These are phyloP conservation scores for Cyprinus carpio DNA, from an alignment of 2,113 vertebrate species.

Conservation along the genomic window DNA sequence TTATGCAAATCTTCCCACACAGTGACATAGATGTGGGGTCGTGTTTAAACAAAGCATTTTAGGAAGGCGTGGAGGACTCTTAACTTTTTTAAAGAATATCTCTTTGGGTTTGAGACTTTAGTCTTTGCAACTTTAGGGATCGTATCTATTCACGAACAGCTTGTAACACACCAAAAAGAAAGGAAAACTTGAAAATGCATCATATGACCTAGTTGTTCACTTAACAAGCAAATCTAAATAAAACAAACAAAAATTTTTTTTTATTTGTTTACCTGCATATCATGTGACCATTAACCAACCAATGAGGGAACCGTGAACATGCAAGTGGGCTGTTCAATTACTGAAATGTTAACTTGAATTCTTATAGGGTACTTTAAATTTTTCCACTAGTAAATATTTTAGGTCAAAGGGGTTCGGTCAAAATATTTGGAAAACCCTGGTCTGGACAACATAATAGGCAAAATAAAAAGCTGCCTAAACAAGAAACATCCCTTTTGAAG, in stretches of 20 bases:
- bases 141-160: too few species aligned
- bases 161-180: too few species aligned
- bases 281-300: background rate
- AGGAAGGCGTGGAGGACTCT: too few species aligned
- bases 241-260: too few species aligned
- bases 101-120: too few species aligned
- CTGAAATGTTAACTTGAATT: background rate
- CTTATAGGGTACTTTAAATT: background rate
- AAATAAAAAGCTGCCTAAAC: background rate
- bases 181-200: too few species aligned
- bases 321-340: background rate
- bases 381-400: slow-evolving; percentile 11
- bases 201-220: slow-evolving; percentile 5
- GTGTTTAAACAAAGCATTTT: too few species aligned
- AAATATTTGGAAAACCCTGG: background rate
- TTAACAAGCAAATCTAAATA: background rate
- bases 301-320: background rate
- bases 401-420: background rate
- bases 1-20: too few species aligned
- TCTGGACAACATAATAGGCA: background rate
- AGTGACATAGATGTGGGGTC: too few species aligned
- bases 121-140: too few species aligned
- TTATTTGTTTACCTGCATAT: background rate
- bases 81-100: too few species aligned
- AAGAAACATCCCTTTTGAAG: background rate